A percentile compares a stretch with the other conserved stretches of the same genome.
Evolutionary conservation across 2,888 invertebrate species (phyloP).

Genomic region (Lagria hirta): DNA sequence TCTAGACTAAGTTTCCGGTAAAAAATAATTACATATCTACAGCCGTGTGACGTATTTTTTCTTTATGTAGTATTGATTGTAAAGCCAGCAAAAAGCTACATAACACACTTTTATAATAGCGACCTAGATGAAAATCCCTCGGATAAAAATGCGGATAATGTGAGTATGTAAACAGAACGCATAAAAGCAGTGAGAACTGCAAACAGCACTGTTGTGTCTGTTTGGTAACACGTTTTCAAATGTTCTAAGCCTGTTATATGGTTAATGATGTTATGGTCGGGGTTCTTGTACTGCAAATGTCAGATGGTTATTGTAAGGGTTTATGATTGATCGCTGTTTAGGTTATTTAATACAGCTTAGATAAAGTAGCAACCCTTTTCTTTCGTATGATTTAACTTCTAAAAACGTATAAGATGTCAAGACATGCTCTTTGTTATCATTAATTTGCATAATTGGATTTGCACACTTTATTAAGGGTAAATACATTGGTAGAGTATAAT

Average conservation of each 20-base stretch:
- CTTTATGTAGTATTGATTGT: too few relatives aligned
- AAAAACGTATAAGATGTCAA: too few relatives aligned
- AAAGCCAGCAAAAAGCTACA: constrained; percentile 31
- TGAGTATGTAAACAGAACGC: constrained; percentile 38
- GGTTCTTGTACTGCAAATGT: constrained; percentile 30
- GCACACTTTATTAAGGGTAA: too few relatives aligned
- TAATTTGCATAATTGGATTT: too few relatives aligned
- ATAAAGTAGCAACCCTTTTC: constrained; percentile 12
- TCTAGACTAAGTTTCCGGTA: too few relatives aligned
- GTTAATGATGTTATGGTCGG: constrained; percentile 22
- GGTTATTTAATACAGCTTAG: constrained; percentile 21
- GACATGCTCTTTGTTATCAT: too few relatives aligned
- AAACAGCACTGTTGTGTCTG: constrained; percentile 34
- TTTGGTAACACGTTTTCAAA: constrained; percentile 34
- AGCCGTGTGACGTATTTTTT: too few relatives aligned
- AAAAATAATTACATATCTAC: too few relatives aligned
- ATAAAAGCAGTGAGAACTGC: constrained; percentile 40
- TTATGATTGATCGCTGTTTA: constrained; percentile 36
- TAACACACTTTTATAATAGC: constrained; percentile 31
- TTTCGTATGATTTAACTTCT: too few relatives aligned
- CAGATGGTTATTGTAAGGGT: constrained; percentile 34
- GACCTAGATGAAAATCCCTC: constrained; percentile 37
- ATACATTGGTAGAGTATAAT: too few relatives aligned
- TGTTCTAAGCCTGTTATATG: constrained; percentile 28
- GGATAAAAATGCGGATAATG: constrained; percentile 39